A percentile compares a stretch with the other conserved stretches of the same genome.
Evolutionary conservation across 37 sponge, comb jelly and placozoan genomes (phyloP).

Genomic region (Tethya wilhelma): DNA sequence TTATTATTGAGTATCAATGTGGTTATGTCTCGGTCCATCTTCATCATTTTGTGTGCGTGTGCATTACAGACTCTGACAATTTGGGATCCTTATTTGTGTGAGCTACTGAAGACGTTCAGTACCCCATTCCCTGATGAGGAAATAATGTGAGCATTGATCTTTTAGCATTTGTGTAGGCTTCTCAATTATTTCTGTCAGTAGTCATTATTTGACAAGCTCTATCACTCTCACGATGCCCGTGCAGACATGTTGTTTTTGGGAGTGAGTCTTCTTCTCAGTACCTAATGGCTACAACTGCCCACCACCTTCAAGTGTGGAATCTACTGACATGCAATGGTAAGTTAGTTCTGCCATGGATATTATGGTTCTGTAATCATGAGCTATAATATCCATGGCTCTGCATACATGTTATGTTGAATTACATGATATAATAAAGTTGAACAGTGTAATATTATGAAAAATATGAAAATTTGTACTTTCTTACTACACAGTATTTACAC

Average conservation of each 20-base stretch:
- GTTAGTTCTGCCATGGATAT: background rate
- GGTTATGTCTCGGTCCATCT: too few species aligned
- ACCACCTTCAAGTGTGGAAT: slow-evolving; percentile 73
- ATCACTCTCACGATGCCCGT: too few species aligned
- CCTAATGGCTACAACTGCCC: slow-evolving; percentile 44
- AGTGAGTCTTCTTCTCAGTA: slow-evolving; percentile 51
- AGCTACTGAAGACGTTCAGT: slow-evolving; percentile 42
- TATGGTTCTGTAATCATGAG: too few species aligned
- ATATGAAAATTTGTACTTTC: too few species aligned
- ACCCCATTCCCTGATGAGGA: slow-evolving; percentile 23
- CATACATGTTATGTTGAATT: too few species aligned
- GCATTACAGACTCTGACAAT: slow-evolving; percentile 63
- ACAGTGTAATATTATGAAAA: too few species aligned
- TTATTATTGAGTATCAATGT: background rate
- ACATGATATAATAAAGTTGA: too few species aligned
- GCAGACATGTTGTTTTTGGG: slow-evolving; percentile 57
- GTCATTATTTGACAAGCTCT: slow-evolving; percentile 2
- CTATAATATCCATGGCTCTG: too few species aligned
- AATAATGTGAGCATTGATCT: slow-evolving; percentile 48
- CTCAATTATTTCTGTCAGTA: background rate
- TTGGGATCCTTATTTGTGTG: slow-evolving; percentile 64
- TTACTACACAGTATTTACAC: too few species aligned
- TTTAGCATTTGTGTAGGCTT: background rate
- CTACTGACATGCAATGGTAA: slow-evolving; percentile 62
- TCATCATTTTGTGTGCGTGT: background rate